phyloP scores from a whole-genome alignment of 2,888 invertebrate genomes.

The Andrena flavipes region DNA sequence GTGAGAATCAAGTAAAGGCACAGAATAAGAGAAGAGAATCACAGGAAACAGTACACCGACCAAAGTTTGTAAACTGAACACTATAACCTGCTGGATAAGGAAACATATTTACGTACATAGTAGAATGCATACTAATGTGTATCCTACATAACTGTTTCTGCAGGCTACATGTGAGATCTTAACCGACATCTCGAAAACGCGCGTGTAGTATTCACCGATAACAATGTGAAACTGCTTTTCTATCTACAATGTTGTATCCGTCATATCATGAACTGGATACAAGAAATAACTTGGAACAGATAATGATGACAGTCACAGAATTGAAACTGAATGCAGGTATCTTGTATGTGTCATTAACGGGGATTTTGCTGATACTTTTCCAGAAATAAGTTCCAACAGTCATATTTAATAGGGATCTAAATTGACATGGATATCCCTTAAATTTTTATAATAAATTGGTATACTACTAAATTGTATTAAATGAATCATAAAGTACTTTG shows the following conservation, averaged over 20 bases:
- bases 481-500: too few relatives aligned
- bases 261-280: neutral
- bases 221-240: constrained; percentile 26
- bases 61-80: neutral
- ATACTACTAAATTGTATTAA: too few relatives aligned
- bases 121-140: constrained; percentile 2
- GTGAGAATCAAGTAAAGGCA: neutral
- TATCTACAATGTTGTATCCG: neutral
- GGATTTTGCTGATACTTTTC: neutral
- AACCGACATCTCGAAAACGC: constrained; percentile 30
- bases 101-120: neutral
- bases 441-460: too few relatives aligned
- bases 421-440: too few relatives aligned
- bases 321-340: neutral
- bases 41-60: neutral
- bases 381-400: too few relatives aligned
- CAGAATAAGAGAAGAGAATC: neutral
- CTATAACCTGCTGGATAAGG: neutral
- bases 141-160: constrained; percentile 1
- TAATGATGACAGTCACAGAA: neutral
- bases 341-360: neutral
- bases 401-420: too few relatives aligned
- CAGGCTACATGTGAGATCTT: neutral
- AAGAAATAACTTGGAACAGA: neutral
- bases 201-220: constrained; percentile 34